Conservation (phyloP, 2,888 invertebrate genomes). For the Diadromus collaris region DNA sequence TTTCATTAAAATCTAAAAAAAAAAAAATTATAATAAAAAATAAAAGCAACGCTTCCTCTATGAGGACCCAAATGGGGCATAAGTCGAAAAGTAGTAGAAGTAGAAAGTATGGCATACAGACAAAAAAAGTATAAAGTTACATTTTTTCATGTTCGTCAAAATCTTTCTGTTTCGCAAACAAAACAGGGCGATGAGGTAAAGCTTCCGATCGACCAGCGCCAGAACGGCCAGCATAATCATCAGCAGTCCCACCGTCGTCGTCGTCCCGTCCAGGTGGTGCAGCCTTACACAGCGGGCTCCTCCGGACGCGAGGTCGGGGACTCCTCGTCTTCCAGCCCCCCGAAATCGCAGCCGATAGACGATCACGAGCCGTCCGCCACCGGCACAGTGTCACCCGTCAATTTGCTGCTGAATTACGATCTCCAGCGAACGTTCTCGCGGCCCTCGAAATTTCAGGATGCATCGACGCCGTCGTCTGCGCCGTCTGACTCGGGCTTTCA, state of each 20-base stretch:
- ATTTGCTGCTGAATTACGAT: conserved; percentile 44
- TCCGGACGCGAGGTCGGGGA: background rate
- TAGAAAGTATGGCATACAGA: too few species aligned
- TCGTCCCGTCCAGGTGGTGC: conserved; percentile 43
- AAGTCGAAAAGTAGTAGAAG: too few species aligned
- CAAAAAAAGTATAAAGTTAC: too few species aligned
- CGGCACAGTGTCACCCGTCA: conserved; percentile 31
- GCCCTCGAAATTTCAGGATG: conserved; percentile 14
- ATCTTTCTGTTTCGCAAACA: background rate
- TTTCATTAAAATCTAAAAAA: background rate
- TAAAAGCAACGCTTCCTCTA: background rate
- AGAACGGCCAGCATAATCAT: conserved; percentile 27
- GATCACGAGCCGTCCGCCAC: background rate
- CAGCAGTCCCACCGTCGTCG: conserved; percentile 40
- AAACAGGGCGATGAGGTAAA: conserved; percentile 53
- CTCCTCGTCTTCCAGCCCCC: conserved; percentile 10
- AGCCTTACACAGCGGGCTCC: conserved; percentile 41
- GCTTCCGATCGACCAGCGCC: conserved; percentile 34
- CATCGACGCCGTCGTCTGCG: background rate
- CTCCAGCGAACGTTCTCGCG: conserved; percentile 12
- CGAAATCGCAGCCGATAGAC: conserved; percentile 39
- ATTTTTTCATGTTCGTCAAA: background rate
- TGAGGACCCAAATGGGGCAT: too few species aligned
- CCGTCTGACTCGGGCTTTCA: conserved; percentile 12
- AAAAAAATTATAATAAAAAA: background rate